Evolutionary conservation across 2,113 vertebrate genomes (phyloP).

Genomic region (Sprattus sprattus): DNA sequence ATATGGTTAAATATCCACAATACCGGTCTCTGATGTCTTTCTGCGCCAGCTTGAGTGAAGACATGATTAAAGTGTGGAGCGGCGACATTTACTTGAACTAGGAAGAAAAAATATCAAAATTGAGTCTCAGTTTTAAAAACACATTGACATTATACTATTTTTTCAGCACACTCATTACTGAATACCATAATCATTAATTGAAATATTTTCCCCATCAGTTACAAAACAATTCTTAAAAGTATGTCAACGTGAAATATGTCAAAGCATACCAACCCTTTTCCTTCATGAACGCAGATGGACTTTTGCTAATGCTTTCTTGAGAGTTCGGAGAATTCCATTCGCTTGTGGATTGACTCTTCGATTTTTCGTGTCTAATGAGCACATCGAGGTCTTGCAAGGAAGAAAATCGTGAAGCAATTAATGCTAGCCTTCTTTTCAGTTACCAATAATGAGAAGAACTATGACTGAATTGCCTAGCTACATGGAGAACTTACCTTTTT

Average conservation of each 20-base stretch:
- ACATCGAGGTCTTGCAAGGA: slow-evolving; percentile 64
- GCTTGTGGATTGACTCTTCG: slow-evolving; percentile 47
- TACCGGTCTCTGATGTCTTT: slow-evolving; percentile 48
- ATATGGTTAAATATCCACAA: not conserved
- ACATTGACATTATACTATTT: not conserved
- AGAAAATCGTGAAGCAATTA: not conserved
- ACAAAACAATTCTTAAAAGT: not conserved
- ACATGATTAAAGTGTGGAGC: slow-evolving; percentile 27
- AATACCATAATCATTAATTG: not conserved
- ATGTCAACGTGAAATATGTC: not conserved
- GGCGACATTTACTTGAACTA: slow-evolving; percentile 51
- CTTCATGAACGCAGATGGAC: slow-evolving; percentile 64
- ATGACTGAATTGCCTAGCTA: not conserved
- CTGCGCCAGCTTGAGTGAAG: slow-evolving; percentile 37
- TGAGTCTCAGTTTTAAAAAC: not conserved
- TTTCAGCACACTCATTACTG: not conserved
- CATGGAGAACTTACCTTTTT: slow-evolving; percentile 58
- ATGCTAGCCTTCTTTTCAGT: not conserved
- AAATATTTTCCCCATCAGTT: not conserved
- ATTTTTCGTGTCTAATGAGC: slow-evolving; percentile 61
- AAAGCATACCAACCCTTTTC: slow-evolving; percentile 60
- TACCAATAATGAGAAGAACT: not conserved
- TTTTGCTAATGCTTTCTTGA: slow-evolving; percentile 27
- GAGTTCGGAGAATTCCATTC: slow-evolving; percentile 37
- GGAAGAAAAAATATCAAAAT: not conserved